Base-by-base conservation (phyloP, 2,888 invertebrate species). In the Cosmopolites sordidus region DNA sequence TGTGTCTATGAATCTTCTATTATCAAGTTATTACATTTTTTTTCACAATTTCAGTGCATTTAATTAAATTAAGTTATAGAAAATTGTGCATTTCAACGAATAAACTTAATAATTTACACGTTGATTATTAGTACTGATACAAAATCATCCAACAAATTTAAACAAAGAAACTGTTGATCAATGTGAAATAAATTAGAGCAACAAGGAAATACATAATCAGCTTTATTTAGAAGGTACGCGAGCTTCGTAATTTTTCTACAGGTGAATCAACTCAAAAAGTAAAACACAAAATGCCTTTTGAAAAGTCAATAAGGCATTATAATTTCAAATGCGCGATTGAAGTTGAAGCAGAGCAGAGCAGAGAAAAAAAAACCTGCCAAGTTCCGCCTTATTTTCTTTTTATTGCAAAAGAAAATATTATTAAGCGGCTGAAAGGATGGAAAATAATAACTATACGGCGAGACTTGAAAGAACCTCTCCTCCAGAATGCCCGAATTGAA, bases 381-480 rank as follows among this genome's bases (percentile, higher is more conserved):
- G 56, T 56, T 56, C 56, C 52, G 56, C 56, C 56, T 56, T 53
- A 56, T 56, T 56, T 56, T 49, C 56, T 47, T 46, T 33, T 53
- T 52, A 56, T 49, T 49, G 52, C 49, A 9, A 60, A 60, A 58
- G 62, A 66, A 66, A 66, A 67, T 63, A 64, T 64, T 64, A 66
- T 68, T 66, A 63, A 63, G 58, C 62, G 61, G 60, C 62, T 64
- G 63, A 63, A 64, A 64, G 63, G 65, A 67, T 62, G 66, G 64
- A 65, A 66, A 66, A 57, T 66, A 67, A 68, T 67, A 64, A 64
- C 61, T 61, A 63, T 65, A 64, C 66, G 66, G 67, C 66, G 64
- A 55, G 63, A 62, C 61, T 60, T 62, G 64, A 66, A 67, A 66
- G 64, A 65, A 65, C 62, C 60, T 50, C 51, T 58, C 59, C 62